These are phyloP conservation scores for Zaprionus taronus DNA, from an alignment of 1,140 invertebrate species.

Conservation along the genomic window DNA sequence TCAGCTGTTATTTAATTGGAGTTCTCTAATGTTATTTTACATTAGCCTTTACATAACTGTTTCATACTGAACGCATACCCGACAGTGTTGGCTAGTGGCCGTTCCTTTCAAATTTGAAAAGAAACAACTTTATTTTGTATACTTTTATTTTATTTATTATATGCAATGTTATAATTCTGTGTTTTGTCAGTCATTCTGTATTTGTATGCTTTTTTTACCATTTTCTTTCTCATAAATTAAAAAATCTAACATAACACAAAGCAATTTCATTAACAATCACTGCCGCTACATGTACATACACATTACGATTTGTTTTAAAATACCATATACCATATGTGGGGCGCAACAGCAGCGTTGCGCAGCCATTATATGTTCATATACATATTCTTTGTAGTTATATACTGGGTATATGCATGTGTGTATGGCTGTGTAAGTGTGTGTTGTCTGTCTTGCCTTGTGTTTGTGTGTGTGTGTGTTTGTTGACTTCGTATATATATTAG, in stretches of 20 bases:
- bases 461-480: constrained; percentile 42
- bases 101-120: constrained; percentile 9
- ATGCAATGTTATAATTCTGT: constrained; percentile 82
- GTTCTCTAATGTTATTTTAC: not conserved
- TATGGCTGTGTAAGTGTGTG: constrained; percentile 31
- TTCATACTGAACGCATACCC: not conserved
- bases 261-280: constrained; percentile 82
- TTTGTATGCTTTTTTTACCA: constrained; percentile 77
- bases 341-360: constrained; percentile 45
- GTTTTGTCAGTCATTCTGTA: constrained; percentile 84
- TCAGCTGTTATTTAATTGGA: not conserved
- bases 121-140: constrained; percentile 48
- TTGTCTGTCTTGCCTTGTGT: constrained; percentile 44
- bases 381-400: constrained; percentile 65
- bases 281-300: constrained; percentile 82
- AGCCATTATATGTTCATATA: constrained; percentile 70
- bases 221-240: constrained; percentile 77
- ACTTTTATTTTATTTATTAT: constrained; percentile 82
- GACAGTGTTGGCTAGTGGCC: not conserved
- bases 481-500: constrained; percentile 70
- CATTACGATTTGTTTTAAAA: constrained; percentile 67
- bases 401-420: constrained; percentile 40
- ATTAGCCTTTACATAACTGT: not conserved
- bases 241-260: constrained; percentile 83
- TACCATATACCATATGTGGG: constrained; percentile 39